Evolutionary conservation across 2,888 invertebrate species (phyloP).

Genomic region (Hypomecis punctinalis): DNA sequence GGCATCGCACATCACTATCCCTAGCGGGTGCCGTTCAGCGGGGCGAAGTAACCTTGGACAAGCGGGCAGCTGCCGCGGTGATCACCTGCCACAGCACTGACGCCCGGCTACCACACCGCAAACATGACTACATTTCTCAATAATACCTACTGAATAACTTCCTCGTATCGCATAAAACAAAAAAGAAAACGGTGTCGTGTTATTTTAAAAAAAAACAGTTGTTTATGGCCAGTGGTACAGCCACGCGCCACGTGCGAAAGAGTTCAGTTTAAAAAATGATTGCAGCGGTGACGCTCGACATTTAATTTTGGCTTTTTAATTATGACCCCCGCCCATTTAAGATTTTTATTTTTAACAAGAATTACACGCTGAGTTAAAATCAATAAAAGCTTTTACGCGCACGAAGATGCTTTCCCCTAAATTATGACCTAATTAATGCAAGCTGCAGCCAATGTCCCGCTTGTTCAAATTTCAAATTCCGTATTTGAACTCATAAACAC

Average conservation of each 20-base stretch:
- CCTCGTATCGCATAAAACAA: slow-evolving; percentile 30
- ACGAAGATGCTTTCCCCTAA: neutral
- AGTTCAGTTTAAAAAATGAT: neutral
- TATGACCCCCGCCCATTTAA: neutral
- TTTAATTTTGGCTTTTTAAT: neutral
- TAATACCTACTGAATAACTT: slow-evolving; percentile 38
- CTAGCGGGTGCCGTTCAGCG: slow-evolving; percentile 50
- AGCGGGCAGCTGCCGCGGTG: slow-evolving; percentile 70
- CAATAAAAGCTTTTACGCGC: neutral
- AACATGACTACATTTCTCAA: slow-evolving; percentile 36
- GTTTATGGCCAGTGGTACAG: neutral
- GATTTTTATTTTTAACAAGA: neutral
- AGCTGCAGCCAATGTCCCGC: slow-evolving; percentile 5
- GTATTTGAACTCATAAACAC: slow-evolving; percentile 7
- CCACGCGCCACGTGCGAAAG: neutral
- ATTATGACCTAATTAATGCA: slow-evolving; percentile 16
- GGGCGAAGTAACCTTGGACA: slow-evolving; percentile 74
- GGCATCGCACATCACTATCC: slow-evolving; percentile 63
- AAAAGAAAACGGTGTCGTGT: slow-evolving; percentile 1
- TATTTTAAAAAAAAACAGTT: slow-evolving; percentile 4
- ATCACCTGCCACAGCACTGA: slow-evolving; percentile 78
- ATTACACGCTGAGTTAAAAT: neutral
- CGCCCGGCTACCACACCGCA: slow-evolving; percentile 66
- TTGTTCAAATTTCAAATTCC: slow-evolving; percentile 13
- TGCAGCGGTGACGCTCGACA: neutral